Evolutionary conservation across 2,888 invertebrate species (phyloP).

Genomic region (Acrobeloides nanus): DNA sequence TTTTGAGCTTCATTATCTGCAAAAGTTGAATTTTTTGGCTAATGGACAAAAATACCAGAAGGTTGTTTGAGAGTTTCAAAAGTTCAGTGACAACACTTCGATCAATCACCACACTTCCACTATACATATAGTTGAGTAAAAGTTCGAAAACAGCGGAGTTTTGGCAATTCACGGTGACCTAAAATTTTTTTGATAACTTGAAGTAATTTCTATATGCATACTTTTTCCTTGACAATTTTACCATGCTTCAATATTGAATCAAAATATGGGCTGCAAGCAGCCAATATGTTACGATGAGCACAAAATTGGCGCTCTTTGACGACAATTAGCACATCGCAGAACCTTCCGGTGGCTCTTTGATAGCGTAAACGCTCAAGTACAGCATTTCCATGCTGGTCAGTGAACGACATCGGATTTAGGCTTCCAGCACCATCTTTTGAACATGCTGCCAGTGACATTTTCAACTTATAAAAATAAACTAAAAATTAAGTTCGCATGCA

Average conservation of each 20-base stretch:
- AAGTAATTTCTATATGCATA: constrained; percentile 6
- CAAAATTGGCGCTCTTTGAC: constrained; percentile 61
- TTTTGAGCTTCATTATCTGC: constrained; percentile 57
- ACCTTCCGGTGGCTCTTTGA: constrained; percentile 61
- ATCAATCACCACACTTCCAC: constrained; percentile 63
- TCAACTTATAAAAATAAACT: no score
- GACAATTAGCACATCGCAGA: constrained; percentile 57
- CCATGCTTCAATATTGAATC: constrained; percentile 61
- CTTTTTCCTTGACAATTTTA: constrained; percentile 56
- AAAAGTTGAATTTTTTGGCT: no score
- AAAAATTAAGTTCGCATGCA: no score
- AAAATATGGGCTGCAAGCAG: constrained; percentile 65
- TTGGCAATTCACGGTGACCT: constrained; percentile 61
- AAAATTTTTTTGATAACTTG: constrained; percentile 22
- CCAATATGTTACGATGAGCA: constrained; percentile 64
- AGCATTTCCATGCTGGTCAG: constrained; percentile 55
- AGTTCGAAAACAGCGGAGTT: constrained; percentile 62
- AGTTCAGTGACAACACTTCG: constrained; percentile 63
- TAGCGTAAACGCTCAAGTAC: constrained; percentile 56
- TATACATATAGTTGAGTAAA: constrained; percentile 65
- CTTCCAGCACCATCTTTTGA: constrained; percentile 51
- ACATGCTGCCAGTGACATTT: constrained; percentile 32
- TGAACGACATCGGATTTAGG: constrained; percentile 54
- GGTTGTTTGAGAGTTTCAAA: constrained; percentile 63
- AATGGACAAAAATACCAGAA: constrained; percentile 59